phyloP scores from a whole-genome alignment of 2,113 vertebrate species.

The Pelvicachromis taeniatus region DNA sequence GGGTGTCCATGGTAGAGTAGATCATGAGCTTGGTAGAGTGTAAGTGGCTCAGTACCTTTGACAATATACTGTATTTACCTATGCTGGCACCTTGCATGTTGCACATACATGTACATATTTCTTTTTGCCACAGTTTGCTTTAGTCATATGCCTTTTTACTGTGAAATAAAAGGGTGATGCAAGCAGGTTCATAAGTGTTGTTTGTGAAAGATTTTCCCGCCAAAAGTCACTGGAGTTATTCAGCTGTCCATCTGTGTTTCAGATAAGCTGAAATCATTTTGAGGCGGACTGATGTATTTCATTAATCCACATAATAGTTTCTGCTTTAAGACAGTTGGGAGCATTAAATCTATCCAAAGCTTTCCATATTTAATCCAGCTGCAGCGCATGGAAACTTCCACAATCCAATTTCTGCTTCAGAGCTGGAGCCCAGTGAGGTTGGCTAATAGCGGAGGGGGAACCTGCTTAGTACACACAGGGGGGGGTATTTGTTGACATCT shows the following conservation, averaged over 20 bases:
- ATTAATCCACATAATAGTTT: constrained; percentile 45
- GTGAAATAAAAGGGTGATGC: background rate
- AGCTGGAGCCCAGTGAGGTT: constrained; percentile 3
- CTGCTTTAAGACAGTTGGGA: constrained; percentile 33
- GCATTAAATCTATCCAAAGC: constrained; percentile 50
- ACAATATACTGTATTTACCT: background rate
- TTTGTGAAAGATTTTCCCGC: background rate
- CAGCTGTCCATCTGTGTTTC: background rate
- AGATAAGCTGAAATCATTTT: background rate
- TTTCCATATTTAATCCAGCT: constrained; percentile 60
- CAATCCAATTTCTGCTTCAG: constrained; percentile 50
- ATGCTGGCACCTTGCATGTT: background rate
- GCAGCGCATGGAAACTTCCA: constrained; percentile 37
- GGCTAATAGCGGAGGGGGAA: background rate
- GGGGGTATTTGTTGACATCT: constrained; percentile 3
- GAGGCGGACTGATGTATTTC: background rate
- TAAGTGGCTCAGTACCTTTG: background rate
- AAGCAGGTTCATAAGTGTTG: background rate
- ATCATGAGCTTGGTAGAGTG: background rate
- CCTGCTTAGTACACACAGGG: background rate
- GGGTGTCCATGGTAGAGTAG: background rate
- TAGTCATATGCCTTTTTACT: background rate
- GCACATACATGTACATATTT: background rate
- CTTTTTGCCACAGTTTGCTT: background rate
- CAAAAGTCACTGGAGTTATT: background rate